Percentiles rank a stretch among this genome's conserved stretches.
Conservation (phyloP, 2,113 vertebrate species). For the Zosterops hypoxanthus region DNA sequence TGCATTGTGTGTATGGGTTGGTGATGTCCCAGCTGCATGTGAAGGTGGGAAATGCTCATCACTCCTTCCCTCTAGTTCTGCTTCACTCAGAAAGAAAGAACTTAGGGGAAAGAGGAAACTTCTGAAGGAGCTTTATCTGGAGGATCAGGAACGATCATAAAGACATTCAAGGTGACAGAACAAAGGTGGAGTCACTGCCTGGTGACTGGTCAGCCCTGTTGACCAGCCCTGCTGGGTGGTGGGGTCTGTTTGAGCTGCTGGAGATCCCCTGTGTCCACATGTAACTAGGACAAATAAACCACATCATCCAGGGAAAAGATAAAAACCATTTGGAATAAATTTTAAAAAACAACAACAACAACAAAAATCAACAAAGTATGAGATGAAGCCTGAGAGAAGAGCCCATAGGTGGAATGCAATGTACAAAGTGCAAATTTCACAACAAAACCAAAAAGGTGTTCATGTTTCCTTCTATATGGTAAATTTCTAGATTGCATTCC, state of each 20-base stretch:
- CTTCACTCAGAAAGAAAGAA: background rate
- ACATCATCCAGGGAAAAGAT: background rate
- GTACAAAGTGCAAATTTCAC: background rate
- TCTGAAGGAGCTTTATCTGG: background rate
- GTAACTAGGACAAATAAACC: background rate
- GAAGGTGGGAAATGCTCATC: background rate
- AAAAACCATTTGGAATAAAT: background rate
- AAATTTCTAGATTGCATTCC: background rate
- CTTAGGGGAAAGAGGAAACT: background rate
- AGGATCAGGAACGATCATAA: background rate
- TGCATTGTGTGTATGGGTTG: background rate
- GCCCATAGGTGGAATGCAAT: background rate
- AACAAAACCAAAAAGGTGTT: background rate
- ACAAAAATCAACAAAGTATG: background rate
- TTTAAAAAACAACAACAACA: fast-evolving
- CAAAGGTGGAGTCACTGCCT: background rate
- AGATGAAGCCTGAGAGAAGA: background rate
- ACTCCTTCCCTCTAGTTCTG: background rate
- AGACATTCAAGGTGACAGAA: fast-evolving
- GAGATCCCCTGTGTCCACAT: background rate
- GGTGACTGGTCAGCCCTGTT: background rate
- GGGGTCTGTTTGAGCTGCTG: background rate
- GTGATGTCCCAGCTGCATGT: background rate
- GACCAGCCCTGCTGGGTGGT: background rate
- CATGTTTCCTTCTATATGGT: background rate